A percentile compares a stretch with the other conserved stretches of the same genome.
These are phyloP conservation scores for Eriosoma lanigerum DNA, from an alignment of 1,140 invertebrate genomes.

Conservation along the genomic window DNA sequence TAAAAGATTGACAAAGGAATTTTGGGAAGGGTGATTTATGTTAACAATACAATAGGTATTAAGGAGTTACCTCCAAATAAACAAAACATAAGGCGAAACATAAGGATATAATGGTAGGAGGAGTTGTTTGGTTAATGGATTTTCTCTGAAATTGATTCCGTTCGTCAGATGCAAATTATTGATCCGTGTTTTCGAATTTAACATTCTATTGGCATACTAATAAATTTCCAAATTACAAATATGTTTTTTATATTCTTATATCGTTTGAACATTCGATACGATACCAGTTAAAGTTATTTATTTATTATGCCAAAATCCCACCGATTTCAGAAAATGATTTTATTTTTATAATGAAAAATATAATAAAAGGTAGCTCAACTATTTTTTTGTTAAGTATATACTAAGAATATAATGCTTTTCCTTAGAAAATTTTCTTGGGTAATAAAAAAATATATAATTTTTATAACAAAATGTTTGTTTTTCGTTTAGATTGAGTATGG, in stretches of 20 bases:
- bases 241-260: neutral
- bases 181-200: neutral
- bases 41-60: neutral
- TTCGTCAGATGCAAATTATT: constrained; percentile 10
- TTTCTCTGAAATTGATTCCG: neutral
- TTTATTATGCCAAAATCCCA: too few species aligned
- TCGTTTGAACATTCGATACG: neutral
- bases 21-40: neutral
- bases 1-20: neutral
- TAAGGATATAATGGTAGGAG: neutral
- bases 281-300: neutral
- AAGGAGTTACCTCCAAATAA: neutral
- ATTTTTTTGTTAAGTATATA: too few species aligned
- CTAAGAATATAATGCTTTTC: too few species aligned
- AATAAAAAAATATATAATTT: too few species aligned
- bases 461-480: too few species aligned
- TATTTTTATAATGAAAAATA: neutral
- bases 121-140: neutral
- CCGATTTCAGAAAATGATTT: neutral
- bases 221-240: neutral
- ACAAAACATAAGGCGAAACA: neutral
- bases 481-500: too few species aligned
- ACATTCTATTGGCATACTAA: neutral
- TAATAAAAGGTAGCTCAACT: too few species aligned
- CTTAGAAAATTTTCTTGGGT: too few species aligned